Conservation (phyloP, 1,140 invertebrate species). For the Rhopalosiphum maidis region DNA sequence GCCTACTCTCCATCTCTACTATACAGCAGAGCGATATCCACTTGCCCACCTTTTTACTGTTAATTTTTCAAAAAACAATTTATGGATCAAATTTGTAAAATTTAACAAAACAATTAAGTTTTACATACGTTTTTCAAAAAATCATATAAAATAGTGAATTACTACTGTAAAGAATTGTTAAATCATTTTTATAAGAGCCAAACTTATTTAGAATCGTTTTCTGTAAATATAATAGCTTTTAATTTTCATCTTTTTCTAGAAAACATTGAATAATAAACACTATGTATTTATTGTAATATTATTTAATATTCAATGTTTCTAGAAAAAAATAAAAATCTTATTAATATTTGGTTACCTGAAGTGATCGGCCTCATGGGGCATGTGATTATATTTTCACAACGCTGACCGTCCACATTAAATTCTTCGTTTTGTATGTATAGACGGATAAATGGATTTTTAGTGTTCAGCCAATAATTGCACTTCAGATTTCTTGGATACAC, state of each 20-base stretch:
- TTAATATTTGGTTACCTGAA: conserved; percentile 67
- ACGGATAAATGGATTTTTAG: conserved; percentile 85
- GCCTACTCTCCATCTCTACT: no score
- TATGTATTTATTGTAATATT: no score
- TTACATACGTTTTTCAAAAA: neutral
- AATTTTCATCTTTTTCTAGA: neutral
- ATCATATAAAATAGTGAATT: neutral
- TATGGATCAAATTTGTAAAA: neutral
- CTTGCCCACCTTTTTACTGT: no score
- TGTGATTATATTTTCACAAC: conserved; percentile 93
- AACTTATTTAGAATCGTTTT: neutral
- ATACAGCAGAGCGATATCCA: no score
- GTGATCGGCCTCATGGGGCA: conserved; percentile 90
- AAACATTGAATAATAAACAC: neutral
- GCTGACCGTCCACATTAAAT: conserved; percentile 91
- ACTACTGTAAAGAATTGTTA: neutral
- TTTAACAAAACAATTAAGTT: neutral
- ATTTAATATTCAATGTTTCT: no score
- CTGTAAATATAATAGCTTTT: neutral
- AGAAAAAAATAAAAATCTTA: neutral
- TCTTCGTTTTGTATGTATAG: conserved; percentile 91
- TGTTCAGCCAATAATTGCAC: conserved; percentile 88
- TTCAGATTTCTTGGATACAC: conserved; percentile 88
- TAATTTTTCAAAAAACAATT: neutral
- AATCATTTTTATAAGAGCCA: neutral